Evolutionary conservation across 2,888 invertebrate species (phyloP), one percentile per base, ranked within the genome.

Genomic region (Andrena dorsata): DNA sequence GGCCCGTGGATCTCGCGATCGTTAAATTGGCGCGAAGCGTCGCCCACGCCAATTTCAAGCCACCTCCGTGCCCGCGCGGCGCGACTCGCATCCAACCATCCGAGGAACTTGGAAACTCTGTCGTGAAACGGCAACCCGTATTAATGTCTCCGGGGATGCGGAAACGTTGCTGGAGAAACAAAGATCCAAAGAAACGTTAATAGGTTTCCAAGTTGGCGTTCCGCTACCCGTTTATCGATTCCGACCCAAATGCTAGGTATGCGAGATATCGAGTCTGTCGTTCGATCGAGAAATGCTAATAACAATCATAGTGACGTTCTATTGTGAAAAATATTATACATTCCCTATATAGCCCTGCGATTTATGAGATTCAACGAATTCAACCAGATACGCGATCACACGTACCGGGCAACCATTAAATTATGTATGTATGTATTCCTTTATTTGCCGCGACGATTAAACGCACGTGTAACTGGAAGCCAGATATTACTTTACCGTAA

Each of bases 1-100:
- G 28, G 30, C 7, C 16, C 13, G 26, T 65, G 60, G 64, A 26
- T 68, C 53, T 35, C 23, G 26, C 32, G 30, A 2, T 7, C 61
- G 16, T 65, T 66, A 71, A 70, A 66, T 53, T 13, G 53, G 10
- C 51, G 78, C n/a, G 65, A 71, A 61, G 51, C 69, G 60, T n/a
- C 47, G 58, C 2, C 60, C 70, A 74, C 79, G 58, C 5, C 53
- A 74, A 78, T 81, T 74, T 74, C 65, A 20, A 41, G n/a, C 41
- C 7, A 26, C 13, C n/a, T 26, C 30, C n/a, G 16, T 20, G 49
- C 20, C 20, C n/a, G 56, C 16, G n/a, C 13, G 32, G 26, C 53
- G n/a, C 64, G 26, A 23, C 61, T 20, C 73, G 6, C 26, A n/a
- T 63, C 26, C 6, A 60, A 74, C 10, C 20, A 13, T 7, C 26